Conservation (phyloP, 2,113 vertebrate genomes). For the Plestiodon gilberti region DNA sequence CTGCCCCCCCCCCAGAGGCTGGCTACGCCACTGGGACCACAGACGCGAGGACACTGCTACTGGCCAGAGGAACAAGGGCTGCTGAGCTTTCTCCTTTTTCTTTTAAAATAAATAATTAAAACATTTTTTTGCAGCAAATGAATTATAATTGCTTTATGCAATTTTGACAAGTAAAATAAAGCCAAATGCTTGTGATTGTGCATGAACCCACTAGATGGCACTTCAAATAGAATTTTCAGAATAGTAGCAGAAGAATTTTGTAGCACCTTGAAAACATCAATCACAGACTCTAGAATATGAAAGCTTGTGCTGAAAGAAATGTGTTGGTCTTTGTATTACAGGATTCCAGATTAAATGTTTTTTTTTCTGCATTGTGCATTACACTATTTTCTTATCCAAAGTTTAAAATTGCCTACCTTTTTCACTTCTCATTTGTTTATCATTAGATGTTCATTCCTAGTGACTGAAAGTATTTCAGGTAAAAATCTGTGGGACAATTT, state of each 20-base stretch:
- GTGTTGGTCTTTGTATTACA: no score
- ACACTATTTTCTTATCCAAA: neutral
- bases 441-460: neutral
- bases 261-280: no score
- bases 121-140: no score
- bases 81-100: neutral
- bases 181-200: neutral
- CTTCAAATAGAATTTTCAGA: neutral
- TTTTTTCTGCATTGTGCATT: neutral
- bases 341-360: neutral
- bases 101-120: no score
- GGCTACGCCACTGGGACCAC: neutral
- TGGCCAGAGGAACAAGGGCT: neutral
- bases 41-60: neutral
- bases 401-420: neutral
- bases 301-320: no score
- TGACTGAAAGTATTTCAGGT: neutral
- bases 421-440: neutral
- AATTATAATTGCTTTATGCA: neutral
- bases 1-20: no score
- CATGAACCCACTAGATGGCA: constrained; percentile 7
- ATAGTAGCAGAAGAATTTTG: no score
- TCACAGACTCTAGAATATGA: no score
- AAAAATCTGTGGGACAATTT: neutral
- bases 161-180: neutral